Base-by-base conservation (phyloP, 2,888 invertebrate genomes). In the Calameuta filiformis region DNA sequence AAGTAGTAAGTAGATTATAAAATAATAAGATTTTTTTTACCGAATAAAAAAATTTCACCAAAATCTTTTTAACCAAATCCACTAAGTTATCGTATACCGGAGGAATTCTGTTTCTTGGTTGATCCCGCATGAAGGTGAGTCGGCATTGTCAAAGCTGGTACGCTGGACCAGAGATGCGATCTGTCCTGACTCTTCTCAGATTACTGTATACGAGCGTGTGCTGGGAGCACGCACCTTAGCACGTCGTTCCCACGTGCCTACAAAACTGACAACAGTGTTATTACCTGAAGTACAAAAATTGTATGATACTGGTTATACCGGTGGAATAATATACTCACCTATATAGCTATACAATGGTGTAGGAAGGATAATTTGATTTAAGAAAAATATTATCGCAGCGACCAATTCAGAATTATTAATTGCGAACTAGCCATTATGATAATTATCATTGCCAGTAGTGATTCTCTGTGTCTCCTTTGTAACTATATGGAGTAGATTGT, bases 161-260 rank as follows among this genome's bases (percentile, higher is more conserved):
- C 83, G 78, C 83, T 83, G 81, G 83, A 71, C 31, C 71, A 31
- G 23, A 34, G 35, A 73, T 69, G 76, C 76, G 85, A 90, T 89
- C 87, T 86, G 84, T 85, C 71, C 81, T 83, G 83, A 83, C 82
- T 85, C 88, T 85, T 86, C 89, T 90, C 87, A 83, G 88, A 87
- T 89, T 89, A 88, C 89, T 80, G 84, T 85, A 85, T 84, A 87
- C 84, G 85, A 85, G 83, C 85, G 86, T 79, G 86, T 84, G 85
- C 71, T 34, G 15, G 71, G 71, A 31, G 71, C 86, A 83, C 84
- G 88, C 88, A 88, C 88, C 87, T 89, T 88, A 88, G 88, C 87
- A 84, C 86, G 87, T 87, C 87, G 88, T 89, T 90, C 87, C 89
- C 89, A 89, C 89, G 87, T 89, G 88, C 90, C 83, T 56, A 56